Evolutionary conservation across 2,888 invertebrate genomes (phyloP), one percentile per base, ranked within the genome.

Genomic region (Dinocampus coccinellae): DNA sequence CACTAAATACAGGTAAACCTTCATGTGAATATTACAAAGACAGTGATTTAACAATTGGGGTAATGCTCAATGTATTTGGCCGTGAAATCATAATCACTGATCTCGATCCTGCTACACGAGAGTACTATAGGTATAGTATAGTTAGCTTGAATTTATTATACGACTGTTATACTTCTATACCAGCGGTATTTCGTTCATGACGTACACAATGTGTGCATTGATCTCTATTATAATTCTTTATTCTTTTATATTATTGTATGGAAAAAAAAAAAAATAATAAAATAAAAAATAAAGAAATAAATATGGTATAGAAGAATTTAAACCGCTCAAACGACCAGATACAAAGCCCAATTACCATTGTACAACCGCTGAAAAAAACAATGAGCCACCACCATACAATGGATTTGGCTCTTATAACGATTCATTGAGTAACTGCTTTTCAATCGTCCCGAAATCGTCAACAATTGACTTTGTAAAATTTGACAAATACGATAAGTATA

Each of bases 391-490:
- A 0, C 97, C 97, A 0, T 97, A 95, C 91, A 97, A 97, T 83
- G 97, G 97, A 2, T 96, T 93, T 88, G 97, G 97, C 0, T 92
- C 93, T 0, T 94, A 95, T 83, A 96, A 96, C 74, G 97, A 97
- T 84, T 97, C 97, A 0, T 94, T 96, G 9, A 93, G 93, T 77
- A 97, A 96, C 83, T 97, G 97, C 83, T 91, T 92, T 62, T 92
- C 93, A 0, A 92, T 97, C 0, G 91, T 94, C 78, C 94, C 95
- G 0, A 94, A 94, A 84, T 89, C 95, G 1, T 94, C 94, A 0
- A 91, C 92, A 78, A 89, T 90, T 9, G 94, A 96, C 85, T 94
- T 95, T 79, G 91, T 93, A 70, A 95, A 95, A 85, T 95, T 95
- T 82, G 89, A 95, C 70, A 90, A 92, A 82, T 92, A 93, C 79